These are phyloP conservation scores for Novumbra hubbsi DNA, from an alignment of 2,797 vertebrate species.

Conservation along the genomic window DNA sequence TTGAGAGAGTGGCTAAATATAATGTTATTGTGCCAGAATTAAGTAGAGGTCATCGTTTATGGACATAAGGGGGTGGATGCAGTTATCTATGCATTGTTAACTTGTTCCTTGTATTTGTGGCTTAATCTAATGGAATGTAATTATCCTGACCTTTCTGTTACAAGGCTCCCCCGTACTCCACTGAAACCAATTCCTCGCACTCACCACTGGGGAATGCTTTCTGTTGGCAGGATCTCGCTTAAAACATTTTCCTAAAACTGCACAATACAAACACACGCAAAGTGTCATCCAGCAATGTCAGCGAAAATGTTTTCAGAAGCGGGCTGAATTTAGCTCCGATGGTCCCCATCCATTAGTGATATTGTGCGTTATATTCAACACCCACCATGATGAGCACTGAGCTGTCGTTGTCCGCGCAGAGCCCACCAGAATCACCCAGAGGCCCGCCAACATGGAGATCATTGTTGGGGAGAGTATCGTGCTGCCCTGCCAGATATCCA, in stretches of 20 bases:
- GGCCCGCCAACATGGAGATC: conserved; percentile 92
- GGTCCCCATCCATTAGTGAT: conserved; percentile 11
- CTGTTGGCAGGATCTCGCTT: conserved; percentile 47
- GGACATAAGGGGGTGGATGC: conserved; percentile 38
- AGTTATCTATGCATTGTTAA: conserved; percentile 34
- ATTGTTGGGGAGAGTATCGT: conserved; percentile 93
- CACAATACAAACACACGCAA: conserved; percentile 31
- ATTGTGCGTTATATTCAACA: conserved; percentile 39
- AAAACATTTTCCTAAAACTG: conserved; percentile 43
- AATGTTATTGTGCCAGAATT: conserved; percentile 46
- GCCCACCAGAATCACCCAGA: conserved; percentile 88
- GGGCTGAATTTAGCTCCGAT: conserved; percentile 11
- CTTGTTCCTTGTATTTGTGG: conserved; percentile 35
- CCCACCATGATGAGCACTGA: conserved; percentile 55
- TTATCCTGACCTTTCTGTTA: conserved; percentile 70
- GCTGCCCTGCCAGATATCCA: conserved; percentile 90
- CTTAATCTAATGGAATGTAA: conserved; percentile 71
- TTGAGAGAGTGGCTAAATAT: conserved; percentile 32
- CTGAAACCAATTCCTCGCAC: conserved; percentile 45
- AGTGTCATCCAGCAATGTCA: conserved; percentile 43
- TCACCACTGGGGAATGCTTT: conserved; percentile 43
- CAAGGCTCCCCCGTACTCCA: conserved; percentile 35
- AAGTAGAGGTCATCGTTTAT: conserved; percentile 55
- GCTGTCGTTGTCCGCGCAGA: conserved; percentile 75
- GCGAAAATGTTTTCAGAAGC: conserved; percentile 10